A percentile compares a stretch with the other conserved stretches of the same genome.
These are phyloP conservation scores for Sander lucioperca DNA, from an alignment of 2,113 vertebrate species.

Conservation along the genomic window DNA sequence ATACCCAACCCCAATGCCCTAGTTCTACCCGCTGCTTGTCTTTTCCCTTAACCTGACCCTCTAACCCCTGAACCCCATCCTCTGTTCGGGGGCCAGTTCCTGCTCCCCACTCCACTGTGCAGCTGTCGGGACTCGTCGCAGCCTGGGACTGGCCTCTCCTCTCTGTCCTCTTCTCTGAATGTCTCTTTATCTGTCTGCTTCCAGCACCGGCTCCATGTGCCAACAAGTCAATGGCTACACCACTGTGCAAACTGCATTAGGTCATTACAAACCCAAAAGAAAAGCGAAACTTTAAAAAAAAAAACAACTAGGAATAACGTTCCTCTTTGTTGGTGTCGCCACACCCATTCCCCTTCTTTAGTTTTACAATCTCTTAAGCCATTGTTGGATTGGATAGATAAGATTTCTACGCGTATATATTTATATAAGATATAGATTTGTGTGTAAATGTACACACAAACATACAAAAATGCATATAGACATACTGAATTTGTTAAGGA, in stretches of 20 bases:
- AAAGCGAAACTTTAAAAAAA: constrained; percentile 54
- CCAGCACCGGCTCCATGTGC: constrained; percentile 88
- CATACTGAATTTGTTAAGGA: constrained; percentile 77
- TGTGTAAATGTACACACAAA: constrained; percentile 80
- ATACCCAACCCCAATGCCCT: neutral
- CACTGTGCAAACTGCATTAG: constrained; percentile 98
- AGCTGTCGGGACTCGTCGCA: constrained; percentile 80
- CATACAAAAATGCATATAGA: constrained; percentile 81
- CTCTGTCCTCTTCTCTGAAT: constrained; percentile 78
- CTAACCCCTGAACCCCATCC: constrained; percentile 26
- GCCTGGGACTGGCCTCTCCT: constrained; percentile 83
- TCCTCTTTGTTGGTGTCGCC: constrained; percentile 79
- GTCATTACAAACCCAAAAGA: constrained; percentile 90
- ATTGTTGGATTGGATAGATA: constrained; percentile 73
- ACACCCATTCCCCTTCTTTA: constrained; percentile 57
- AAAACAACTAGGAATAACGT: constrained; percentile 82
- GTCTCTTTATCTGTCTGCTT: constrained; percentile 84
- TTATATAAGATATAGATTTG: constrained; percentile 76
- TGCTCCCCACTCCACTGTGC: constrained; percentile 50
- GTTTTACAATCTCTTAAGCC: constrained; percentile 77
- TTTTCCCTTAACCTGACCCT: neutral
- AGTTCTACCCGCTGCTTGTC: neutral
- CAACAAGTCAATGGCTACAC: constrained; percentile 91
- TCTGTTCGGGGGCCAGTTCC: constrained; percentile 37
- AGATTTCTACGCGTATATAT: constrained; percentile 66